Evolutionary conservation across 2,797 vertebrate species (phyloP).

Genomic region (Atherinosoma microstoma): DNA sequence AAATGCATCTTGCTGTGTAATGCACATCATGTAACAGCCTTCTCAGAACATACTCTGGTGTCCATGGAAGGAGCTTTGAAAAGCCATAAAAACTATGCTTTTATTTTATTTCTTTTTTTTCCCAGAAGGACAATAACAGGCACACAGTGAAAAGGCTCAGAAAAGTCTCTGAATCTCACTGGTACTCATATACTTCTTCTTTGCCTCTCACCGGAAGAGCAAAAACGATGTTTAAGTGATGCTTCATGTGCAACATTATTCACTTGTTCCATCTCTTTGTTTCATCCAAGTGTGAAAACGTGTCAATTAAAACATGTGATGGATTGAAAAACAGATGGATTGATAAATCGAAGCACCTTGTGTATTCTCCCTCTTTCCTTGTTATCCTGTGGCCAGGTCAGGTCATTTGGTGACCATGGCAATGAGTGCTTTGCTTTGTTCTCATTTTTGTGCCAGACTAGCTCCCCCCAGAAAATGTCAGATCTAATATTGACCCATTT

Average conservation of each 20-base stretch:
- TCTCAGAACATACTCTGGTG: not conserved
- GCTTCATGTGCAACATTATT: not conserved
- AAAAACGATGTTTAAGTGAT: not conserved
- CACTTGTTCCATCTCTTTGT: not conserved
- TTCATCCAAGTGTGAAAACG: not conserved
- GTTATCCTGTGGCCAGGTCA: slow-evolving; percentile 26
- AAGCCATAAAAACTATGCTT: not conserved
- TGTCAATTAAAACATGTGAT: not conserved
- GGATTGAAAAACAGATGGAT: not conserved
- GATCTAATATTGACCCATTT: slow-evolving; percentile 82
- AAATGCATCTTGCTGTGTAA: not conserved
- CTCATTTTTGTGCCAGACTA: slow-evolving; percentile 66
- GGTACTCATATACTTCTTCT: not conserved
- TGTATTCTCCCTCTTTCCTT: slow-evolving; percentile 7
- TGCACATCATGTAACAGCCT: not conserved
- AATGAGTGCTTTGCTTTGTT: slow-evolving; percentile 54
- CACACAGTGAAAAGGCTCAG: not conserved
- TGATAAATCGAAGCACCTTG: not conserved
- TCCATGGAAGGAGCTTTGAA: not conserved
- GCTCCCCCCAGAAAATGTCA: slow-evolving; percentile 82
- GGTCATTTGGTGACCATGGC: slow-evolving; percentile 72
- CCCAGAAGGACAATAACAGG: not conserved
- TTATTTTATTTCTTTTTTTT: too few species aligned
- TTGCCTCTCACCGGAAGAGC: not conserved
- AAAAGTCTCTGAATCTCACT: not conserved